These are phyloP conservation scores for Polyodon spathula DNA, from an alignment of 2,113 vertebrate genomes.

Conservation along the genomic window DNA sequence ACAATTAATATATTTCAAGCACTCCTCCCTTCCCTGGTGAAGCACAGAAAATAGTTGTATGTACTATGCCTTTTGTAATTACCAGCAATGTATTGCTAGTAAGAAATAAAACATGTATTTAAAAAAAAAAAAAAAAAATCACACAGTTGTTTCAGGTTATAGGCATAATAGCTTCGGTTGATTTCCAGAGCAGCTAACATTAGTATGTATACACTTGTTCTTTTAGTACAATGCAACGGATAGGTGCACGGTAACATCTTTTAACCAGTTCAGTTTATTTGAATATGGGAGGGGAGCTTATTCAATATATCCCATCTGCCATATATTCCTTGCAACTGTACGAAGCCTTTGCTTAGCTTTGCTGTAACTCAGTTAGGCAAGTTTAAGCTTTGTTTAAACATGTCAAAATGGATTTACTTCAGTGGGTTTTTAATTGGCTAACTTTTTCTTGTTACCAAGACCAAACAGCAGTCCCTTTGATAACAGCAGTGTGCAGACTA, in stretches of 20 bases:
- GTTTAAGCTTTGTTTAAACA: conserved; percentile 65
- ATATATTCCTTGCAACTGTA: not conserved
- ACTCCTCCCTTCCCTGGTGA: too few relatives aligned
- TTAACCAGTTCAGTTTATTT: too few relatives aligned
- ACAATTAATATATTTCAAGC: too few relatives aligned
- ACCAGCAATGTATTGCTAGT: too few relatives aligned
- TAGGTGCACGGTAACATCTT: too few relatives aligned
- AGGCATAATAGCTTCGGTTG: not conserved
- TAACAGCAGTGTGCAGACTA: conserved; percentile 35
- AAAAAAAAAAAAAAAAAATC: too few relatives aligned
- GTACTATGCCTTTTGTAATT: too few relatives aligned
- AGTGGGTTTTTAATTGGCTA: conserved; percentile 55
- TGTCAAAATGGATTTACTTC: conserved; percentile 61
- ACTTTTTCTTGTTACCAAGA: conserved; percentile 45
- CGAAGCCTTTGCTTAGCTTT: not conserved
- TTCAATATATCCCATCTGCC: not conserved
- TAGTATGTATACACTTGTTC: not conserved
- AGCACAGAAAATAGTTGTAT: too few relatives aligned
- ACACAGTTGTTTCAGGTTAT: not conserved
- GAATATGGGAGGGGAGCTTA: not conserved
- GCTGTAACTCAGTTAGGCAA: conserved; percentile 41
- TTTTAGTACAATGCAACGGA: not conserved
- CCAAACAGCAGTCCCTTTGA: conserved; percentile 35
- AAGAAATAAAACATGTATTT: too few relatives aligned
- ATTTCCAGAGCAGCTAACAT: not conserved